These are phyloP conservation scores for Pangasius mekongensis DNA, from an alignment of 2,797 vertebrate genomes.

Conservation along the genomic window DNA sequence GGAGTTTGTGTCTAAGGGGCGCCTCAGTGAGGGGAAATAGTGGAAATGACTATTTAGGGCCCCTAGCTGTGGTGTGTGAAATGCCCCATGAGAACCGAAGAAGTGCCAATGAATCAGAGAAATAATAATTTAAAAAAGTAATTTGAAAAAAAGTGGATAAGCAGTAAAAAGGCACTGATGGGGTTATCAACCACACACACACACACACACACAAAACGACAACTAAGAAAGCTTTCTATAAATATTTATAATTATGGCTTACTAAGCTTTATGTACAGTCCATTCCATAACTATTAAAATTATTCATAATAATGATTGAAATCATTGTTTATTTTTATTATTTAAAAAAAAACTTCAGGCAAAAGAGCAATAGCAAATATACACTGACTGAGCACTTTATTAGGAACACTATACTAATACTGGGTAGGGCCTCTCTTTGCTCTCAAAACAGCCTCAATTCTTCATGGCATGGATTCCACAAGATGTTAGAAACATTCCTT, in stretches of 20 bases:
- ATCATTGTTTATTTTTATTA: not conserved
- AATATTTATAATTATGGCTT: no score
- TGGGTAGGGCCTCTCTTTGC: not conserved
- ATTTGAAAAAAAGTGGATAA: not conserved
- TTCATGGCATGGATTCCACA: not conserved
- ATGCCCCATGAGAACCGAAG: not conserved
- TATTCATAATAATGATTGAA: not conserved
- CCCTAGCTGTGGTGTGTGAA: not conserved
- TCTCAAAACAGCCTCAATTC: not conserved
- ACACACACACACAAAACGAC: no score
- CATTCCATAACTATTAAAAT: no score
- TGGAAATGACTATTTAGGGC: not conserved
- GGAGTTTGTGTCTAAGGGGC: not conserved
- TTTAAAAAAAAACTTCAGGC: not conserved
- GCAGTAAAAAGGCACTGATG: not conserved
- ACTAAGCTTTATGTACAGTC: no score
- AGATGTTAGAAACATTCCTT: no score
- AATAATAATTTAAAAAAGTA: not conserved
- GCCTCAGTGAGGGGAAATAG: not conserved
- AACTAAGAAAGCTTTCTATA: no score
- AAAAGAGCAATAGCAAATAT: not conserved
- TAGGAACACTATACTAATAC: not conserved
- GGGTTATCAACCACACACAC: not conserved
- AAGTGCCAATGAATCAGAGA: not conserved
- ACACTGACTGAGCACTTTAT: not conserved